Evolutionary conservation across 2,888 invertebrate species (phyloP).

Genomic region (Hydropsyche betteni): DNA sequence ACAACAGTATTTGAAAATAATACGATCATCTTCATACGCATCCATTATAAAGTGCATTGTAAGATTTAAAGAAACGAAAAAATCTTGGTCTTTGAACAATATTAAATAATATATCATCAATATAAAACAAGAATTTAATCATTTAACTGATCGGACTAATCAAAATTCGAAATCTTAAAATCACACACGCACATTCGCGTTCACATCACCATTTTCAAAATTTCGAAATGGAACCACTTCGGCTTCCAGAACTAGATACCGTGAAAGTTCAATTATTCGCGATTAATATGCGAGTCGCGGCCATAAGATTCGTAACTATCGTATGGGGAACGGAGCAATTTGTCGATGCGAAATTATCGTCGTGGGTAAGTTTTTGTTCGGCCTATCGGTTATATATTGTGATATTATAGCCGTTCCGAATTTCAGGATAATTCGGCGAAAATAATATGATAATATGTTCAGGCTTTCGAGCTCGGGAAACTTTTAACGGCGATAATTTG

Average conservation of each 20-base stretch:
- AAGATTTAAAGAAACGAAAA: too few species aligned
- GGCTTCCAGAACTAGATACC: not conserved
- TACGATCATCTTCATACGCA: too few species aligned
- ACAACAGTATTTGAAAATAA: too few species aligned
- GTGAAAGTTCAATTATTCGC: slow-evolving; percentile 17
- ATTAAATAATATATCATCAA: too few species aligned
- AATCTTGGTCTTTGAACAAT: too few species aligned
- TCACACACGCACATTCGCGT: too few species aligned
- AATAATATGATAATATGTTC: slow-evolving; percentile 10
- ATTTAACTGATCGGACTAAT: too few species aligned
- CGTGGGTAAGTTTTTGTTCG: slow-evolving; percentile 21
- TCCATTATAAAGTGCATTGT: too few species aligned
- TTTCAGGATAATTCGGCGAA: slow-evolving; percentile 5
- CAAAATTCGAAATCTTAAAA: too few species aligned
- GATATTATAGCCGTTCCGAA: not conserved
- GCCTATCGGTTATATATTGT: slow-evolving; percentile 12
- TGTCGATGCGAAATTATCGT: too few species aligned
- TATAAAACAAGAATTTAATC: too few species aligned
- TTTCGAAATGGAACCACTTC: not conserved
- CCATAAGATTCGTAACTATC: not conserved
- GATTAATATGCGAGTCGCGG: slow-evolving; percentile 24
- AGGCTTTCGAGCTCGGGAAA: slow-evolving; percentile 1
- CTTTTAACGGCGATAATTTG: slow-evolving; percentile 27
- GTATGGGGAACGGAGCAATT: too few species aligned
- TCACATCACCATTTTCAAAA: not conserved